phyloP scores from a whole-genome alignment of 2,888 invertebrate species.

The Idaea aversata region DNA sequence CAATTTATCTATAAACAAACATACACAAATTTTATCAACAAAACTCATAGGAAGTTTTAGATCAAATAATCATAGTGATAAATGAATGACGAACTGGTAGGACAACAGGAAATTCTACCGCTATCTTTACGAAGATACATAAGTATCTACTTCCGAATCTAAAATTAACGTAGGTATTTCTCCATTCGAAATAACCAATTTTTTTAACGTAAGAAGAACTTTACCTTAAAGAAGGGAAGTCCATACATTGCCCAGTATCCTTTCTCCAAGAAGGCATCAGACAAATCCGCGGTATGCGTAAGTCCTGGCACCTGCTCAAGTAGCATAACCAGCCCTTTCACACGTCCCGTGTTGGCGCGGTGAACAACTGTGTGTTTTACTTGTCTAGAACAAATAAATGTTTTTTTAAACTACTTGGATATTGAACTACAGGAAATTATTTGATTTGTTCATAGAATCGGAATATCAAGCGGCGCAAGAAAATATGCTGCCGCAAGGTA shows the following conservation, averaged over 20 bases:
- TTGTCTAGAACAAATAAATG: slow-evolving; percentile 39
- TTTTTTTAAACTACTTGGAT: not conserved
- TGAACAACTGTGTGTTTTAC: slow-evolving; percentile 66
- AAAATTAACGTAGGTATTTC: not conserved
- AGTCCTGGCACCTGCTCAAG: slow-evolving; percentile 88
- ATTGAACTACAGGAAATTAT: too few species aligned
- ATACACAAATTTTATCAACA: too few species aligned
- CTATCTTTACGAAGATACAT: not conserved
- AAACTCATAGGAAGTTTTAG: too few species aligned
- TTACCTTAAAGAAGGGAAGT: slow-evolving; percentile 75
- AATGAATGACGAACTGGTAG: not conserved
- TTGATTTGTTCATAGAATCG: too few species aligned
- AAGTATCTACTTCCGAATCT: not conserved
- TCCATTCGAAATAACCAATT: not conserved
- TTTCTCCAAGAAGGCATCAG: slow-evolving; percentile 80
- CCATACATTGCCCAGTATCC: slow-evolving; percentile 88
- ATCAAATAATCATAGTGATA: not conserved
- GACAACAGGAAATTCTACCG: slow-evolving; percentile 2
- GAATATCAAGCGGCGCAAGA: not conserved
- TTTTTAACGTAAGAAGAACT: slow-evolving; percentile 10
- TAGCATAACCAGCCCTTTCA: slow-evolving; percentile 81
- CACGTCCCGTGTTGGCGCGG: slow-evolving; percentile 50
- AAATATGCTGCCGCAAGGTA: not conserved
- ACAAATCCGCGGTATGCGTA: slow-evolving; percentile 84
- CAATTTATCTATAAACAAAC: not conserved